Percentiles rank a stretch among this genome's conserved stretches.
phyloP scores from a whole-genome alignment of 2,797 vertebrate species.

The Phoeniculus purpureus region DNA sequence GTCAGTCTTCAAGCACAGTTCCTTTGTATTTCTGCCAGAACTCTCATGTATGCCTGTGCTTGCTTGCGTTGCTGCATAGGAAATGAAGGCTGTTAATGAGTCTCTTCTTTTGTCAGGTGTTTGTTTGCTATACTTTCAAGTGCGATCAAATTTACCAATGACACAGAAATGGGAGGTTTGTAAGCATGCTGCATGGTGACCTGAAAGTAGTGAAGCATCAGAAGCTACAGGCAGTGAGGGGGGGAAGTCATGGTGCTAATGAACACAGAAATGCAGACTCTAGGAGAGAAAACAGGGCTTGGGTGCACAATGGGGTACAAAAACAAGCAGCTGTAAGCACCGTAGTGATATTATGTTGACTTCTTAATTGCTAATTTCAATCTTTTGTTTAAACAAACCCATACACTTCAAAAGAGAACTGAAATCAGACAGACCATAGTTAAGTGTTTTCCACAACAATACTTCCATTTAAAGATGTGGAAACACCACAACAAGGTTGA shows the following conservation, averaged over 20 bases:
- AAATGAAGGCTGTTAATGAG: constrained; percentile 67
- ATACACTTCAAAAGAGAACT: not conserved
- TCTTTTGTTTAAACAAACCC: not conserved
- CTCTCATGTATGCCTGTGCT: constrained; percentile 28
- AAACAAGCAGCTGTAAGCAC: not conserved
- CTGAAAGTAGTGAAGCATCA: not conserved
- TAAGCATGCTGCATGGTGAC: constrained; percentile 22
- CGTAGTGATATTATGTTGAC: not conserved
- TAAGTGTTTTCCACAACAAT: not conserved
- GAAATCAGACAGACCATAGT: not conserved
- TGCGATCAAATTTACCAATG: constrained; percentile 58
- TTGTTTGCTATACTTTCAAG: constrained; percentile 53
- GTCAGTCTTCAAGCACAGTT: constrained; percentile 54
- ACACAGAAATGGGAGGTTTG: constrained; percentile 12
- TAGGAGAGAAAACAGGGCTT: not conserved
- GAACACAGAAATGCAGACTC: not conserved
- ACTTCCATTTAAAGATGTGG: not conserved
- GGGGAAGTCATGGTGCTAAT: not conserved
- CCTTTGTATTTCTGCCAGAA: constrained; percentile 63
- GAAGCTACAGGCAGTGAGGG: not conserved
- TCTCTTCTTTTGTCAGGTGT: constrained; percentile 61
- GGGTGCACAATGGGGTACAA: not conserved
- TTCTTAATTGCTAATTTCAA: not conserved
- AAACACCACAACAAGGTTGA: not conserved
- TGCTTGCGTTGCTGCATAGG: constrained; percentile 55